Percentiles rank a stretch among this genome's conserved stretches.
Conservation (phyloP, 2,797 vertebrate species). For the Cottoperca gobio region DNA sequence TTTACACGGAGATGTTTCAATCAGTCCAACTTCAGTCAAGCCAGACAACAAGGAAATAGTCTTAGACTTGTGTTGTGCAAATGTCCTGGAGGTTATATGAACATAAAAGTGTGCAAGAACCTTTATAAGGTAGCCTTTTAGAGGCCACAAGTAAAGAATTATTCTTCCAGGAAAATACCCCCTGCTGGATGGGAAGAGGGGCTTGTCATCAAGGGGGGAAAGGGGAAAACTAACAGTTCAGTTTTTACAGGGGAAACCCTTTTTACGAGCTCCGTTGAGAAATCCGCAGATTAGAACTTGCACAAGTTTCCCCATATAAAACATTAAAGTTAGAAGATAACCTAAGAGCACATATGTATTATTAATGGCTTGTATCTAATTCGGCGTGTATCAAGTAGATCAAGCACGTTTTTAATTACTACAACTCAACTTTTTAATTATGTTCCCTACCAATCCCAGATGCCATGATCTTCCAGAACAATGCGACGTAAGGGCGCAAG, state of each 20-base stretch:
- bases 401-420: fast-evolving
- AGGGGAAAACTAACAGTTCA: too few relatives aligned
- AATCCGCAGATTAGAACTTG: not conserved
- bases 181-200: not conserved
- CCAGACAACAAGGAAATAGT: not conserved
- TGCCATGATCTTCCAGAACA: not conserved
- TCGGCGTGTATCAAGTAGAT: not conserved
- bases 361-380: not conserved
- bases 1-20: not conserved
- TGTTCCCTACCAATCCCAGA: not conserved
- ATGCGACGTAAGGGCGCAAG: not conserved
- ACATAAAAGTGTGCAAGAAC: not conserved
- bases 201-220: not conserved
- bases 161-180: not conserved
- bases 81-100: not conserved
- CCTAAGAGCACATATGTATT: fast-evolving
- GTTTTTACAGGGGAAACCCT: not conserved
- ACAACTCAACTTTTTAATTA: not conserved
- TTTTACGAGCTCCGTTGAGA: constrained; percentile 2
- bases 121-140: not conserved
- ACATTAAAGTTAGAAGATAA: fast-evolving
- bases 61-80: not conserved
- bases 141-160: not conserved
- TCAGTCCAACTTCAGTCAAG: not conserved
- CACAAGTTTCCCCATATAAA: fast-evolving